Evolutionary conservation across 2,888 invertebrate species (phyloP).

Genomic region (Tanytarsus gracilentus): DNA sequence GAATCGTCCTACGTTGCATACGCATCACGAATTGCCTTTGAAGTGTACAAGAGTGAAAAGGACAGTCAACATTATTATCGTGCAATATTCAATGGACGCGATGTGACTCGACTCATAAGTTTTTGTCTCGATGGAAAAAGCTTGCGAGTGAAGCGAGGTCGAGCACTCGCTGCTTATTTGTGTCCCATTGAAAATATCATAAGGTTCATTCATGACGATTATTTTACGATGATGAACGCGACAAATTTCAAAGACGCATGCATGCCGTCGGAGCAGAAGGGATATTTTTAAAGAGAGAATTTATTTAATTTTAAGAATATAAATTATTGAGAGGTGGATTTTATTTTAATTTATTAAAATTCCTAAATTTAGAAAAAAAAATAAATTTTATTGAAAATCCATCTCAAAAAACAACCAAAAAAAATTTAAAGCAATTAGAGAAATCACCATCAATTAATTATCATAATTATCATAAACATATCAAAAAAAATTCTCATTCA

Average conservation of each 20-base stretch:
- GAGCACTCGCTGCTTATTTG: slow-evolving; percentile 49
- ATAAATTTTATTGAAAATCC: not conserved
- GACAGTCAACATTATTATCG: slow-evolving; percentile 65
- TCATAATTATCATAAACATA: too few relatives aligned
- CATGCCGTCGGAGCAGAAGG: slow-evolving; percentile 40
- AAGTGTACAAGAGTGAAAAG: slow-evolving; percentile 68
- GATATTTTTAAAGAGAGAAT: slow-evolving; percentile 37
- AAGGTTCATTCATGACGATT: slow-evolving; percentile 78
- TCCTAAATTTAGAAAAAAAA: not conserved
- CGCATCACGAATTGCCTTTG: slow-evolving; percentile 78
- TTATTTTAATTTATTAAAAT: too few relatives aligned
- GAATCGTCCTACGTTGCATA: slow-evolving; percentile 64
- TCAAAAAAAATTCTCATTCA: too few relatives aligned
- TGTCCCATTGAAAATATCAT: slow-evolving; percentile 84
- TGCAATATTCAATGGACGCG: slow-evolving; percentile 75
- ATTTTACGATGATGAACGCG: slow-evolving; percentile 72
- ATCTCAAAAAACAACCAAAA: too few relatives aligned
- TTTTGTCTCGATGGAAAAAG: slow-evolving; percentile 63
- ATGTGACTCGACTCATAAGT: slow-evolving; percentile 69
- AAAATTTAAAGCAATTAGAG: too few relatives aligned
- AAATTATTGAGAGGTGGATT: too few relatives aligned
- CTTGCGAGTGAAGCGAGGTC: slow-evolving; percentile 46
- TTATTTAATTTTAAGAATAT: too few relatives aligned
- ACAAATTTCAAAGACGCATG: slow-evolving; percentile 85
- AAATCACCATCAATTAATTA: too few relatives aligned